Conservation (phyloP, 2,113 vertebrate species). For the Hemicordylus capensis region DNA sequence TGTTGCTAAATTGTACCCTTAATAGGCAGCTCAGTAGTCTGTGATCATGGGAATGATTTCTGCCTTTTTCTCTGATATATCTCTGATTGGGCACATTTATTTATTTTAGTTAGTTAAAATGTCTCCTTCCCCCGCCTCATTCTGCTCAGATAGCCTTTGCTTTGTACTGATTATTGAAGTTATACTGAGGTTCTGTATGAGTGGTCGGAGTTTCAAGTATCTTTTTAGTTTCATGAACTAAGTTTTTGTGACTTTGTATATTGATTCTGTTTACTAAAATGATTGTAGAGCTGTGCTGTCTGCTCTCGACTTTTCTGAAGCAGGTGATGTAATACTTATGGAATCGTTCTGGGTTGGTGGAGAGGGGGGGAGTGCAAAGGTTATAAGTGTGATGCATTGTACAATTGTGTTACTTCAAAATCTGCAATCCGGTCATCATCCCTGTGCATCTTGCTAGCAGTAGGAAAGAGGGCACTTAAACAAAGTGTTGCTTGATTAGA, state of each 20-base stretch:
- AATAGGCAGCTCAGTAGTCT: not conserved
- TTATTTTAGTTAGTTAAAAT: not conserved
- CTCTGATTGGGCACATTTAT: not conserved
- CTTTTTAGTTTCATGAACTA: not conserved
- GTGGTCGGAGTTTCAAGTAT: not conserved
- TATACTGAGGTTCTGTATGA: not conserved
- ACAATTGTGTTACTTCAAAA: conserved; percentile 33
- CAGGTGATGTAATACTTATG: not conserved
- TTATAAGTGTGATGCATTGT: conserved; percentile 10
- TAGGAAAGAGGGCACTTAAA: conserved; percentile 25
- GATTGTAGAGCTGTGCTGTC: not conserved
- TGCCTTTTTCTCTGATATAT: not conserved
- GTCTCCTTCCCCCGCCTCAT: not conserved
- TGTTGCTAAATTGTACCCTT: no score
- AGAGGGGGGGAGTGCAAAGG: conserved; percentile 32
- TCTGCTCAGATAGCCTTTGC: not conserved
- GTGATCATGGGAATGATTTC: not conserved
- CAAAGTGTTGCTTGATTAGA: conserved; percentile 63
- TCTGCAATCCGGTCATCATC: conserved; percentile 58
- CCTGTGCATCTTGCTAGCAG: conserved; percentile 60
- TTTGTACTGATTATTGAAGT: not conserved
- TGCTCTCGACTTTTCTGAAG: not conserved
- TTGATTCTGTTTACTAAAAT: not conserved
- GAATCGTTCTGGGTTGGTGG: not conserved
- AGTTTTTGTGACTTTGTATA: not conserved